A percentile compares a stretch with the other conserved stretches of the same genome.
Conservation (phyloP, 2,113 vertebrate species). For the Euleptes europaea region DNA sequence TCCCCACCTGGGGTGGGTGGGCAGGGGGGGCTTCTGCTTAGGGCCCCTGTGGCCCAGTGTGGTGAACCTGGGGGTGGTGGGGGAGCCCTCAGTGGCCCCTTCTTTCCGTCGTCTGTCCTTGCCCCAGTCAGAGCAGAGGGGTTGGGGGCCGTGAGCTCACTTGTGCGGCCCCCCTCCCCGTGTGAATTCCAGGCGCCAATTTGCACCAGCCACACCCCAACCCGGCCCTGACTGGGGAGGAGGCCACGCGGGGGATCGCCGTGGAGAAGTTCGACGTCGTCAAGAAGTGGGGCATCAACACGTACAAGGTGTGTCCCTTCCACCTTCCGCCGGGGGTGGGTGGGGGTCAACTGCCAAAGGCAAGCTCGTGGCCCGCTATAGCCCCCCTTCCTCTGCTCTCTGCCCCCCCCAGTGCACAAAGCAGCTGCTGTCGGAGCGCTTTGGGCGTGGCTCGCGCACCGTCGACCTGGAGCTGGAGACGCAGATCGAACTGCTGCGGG, state of each 20-base stretch:
- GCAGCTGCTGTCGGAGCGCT: conserved; percentile 93
- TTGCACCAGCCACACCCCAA: conserved; percentile 83
- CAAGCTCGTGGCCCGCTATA: background rate
- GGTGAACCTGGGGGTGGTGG: fast-evolving
- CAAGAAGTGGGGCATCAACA: conserved; percentile 97
- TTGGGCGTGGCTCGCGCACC: conserved; percentile 91
- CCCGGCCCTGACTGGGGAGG: conserved; percentile 76
- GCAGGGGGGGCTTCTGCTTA: background rate
- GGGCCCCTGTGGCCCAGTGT: background rate
- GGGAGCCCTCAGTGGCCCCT: background rate
- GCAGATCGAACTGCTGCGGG: conserved; percentile 93
- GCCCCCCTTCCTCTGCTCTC: fast-evolving
- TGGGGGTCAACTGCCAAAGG: conserved; percentile 8
- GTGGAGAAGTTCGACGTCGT: conserved; percentile 94
- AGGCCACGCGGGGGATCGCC: conserved; percentile 85
- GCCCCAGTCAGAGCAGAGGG: background rate
- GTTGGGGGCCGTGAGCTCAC: background rate
- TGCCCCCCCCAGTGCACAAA: conserved; percentile 86
- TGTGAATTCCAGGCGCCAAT: conserved; percentile 78
- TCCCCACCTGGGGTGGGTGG: background rate
- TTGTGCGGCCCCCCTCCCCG: background rate
- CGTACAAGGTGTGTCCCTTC: conserved; percentile 86
- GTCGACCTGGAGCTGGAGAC: conserved; percentile 96
- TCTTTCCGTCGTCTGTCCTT: too few relatives aligned
- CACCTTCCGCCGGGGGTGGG: background rate